Evolutionary conservation across 2,888 invertebrate genomes (phyloP).

Genomic region (Heliothis peltigera): DNA sequence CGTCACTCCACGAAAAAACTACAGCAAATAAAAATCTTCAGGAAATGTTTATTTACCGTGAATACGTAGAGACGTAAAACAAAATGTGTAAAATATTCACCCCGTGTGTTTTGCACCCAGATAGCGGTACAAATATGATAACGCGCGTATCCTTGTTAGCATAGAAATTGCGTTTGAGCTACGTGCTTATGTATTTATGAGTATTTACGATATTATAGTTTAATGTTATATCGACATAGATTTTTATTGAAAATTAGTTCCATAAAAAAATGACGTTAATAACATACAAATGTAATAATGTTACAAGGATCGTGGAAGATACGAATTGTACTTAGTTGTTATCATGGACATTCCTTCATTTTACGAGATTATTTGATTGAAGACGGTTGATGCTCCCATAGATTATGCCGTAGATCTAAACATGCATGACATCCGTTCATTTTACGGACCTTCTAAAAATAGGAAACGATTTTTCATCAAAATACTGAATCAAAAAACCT

Average conservation of each 20-base stretch:
- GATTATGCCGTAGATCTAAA: background rate
- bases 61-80: constrained; percentile 66
- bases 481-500: constrained; percentile 32
- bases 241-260: constrained; percentile 23
- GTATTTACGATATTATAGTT: constrained; percentile 51
- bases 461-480: constrained; percentile 48
- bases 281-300: too few species aligned
- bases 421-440: constrained; percentile 36
- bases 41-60: constrained; percentile 61
- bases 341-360: background rate
- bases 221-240: constrained; percentile 47
- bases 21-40: constrained; percentile 59
- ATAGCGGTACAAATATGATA: constrained; percentile 73
- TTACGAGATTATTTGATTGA: too few species aligned
- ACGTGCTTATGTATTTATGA: constrained; percentile 58
- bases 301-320: too few species aligned
- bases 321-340: too few species aligned
- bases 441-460: constrained; percentile 22
- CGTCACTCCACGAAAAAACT: constrained; percentile 55
- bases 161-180: constrained; percentile 71
- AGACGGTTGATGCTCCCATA: background rate
- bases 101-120: constrained; percentile 71
- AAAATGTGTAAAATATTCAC: constrained; percentile 73
- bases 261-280: too few species aligned
- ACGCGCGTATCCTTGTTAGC: constrained; percentile 73